Conservation (phyloP, 2,888 invertebrate species). For the Spialia ferax region DNA sequence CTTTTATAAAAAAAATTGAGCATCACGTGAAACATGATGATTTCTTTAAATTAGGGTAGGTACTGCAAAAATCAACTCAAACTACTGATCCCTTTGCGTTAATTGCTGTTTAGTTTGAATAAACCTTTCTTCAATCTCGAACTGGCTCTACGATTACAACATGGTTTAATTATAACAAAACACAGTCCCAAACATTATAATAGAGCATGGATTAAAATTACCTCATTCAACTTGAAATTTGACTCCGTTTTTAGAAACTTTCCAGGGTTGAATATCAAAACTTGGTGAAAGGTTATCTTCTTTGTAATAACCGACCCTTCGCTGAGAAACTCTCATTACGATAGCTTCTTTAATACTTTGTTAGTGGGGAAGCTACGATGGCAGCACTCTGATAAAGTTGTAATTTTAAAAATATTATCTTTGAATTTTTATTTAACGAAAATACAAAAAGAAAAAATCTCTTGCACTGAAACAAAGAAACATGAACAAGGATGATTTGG, state of each 20-base stretch:
- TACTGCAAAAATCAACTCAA: neutral
- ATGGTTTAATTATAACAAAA: constrained; percentile 13
- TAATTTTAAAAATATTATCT: neutral
- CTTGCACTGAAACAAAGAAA: no score
- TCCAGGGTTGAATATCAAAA: constrained; percentile 36
- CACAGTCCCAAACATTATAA: constrained; percentile 22
- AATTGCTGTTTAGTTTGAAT: neutral
- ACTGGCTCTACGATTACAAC: neutral
- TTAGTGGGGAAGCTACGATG: neutral
- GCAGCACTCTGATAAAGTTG: neutral
- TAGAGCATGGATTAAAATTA: constrained; percentile 33
- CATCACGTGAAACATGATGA: no score
- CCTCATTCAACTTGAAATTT: constrained; percentile 34
- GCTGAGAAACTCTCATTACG: constrained; percentile 27
- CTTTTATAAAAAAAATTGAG: no score
- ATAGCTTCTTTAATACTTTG: constrained; percentile 25
- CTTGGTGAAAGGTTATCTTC: constrained; percentile 38
- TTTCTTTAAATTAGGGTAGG: no score
- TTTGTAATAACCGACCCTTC: constrained; percentile 24
- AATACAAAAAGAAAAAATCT: no score
- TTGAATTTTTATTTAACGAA: no score
- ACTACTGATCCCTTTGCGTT: neutral
- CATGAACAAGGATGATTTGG: no score
- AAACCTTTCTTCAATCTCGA: neutral
- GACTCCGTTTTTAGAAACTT: constrained; percentile 31